Evolutionary conservation across 2,797 vertebrate species (phyloP), one percentile per base, ranked within the genome.

Genomic region (Glyptemys insculpta): DNA sequence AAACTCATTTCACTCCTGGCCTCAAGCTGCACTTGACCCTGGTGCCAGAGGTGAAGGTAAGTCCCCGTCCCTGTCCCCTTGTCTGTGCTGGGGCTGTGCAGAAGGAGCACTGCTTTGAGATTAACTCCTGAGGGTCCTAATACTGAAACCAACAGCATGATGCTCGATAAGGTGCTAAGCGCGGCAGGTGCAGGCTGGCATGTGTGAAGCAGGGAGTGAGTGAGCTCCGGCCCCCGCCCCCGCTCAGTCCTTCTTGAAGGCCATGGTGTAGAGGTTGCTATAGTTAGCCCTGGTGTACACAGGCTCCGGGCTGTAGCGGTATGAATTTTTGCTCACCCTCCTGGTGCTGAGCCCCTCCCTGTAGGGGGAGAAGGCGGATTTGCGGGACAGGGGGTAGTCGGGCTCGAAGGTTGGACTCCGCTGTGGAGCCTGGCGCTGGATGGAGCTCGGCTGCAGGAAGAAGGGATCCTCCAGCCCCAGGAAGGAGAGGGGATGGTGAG

Each of bases 191-290:
- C 23, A 5, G 68, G 86, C 37, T 54, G 59, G 65, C 29, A 37
- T 9, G 27, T n/a, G 37, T 19, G 37, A 49, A 65, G 19, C 83
- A 19, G 2, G 79, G 25, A 21, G 14, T 12, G 2, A n/a, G 54
- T 9, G 19, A 44, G 74, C 0, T 0, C 53, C 87, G 0, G 0
- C 56, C 56, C 76, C 8, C 8, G 16, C 2, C 29, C 27, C 31
- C 0, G 12, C 92, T 98, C 97, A 98, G 95, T 98, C 98, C 92
- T 98, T 98, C 96, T 98, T 98, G 92, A 86, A 72, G 62, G 85
- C 34, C 3, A 94, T 90, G 16, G 53, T 59, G 86, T 98, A 96
- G 68, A 97, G 79, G 76, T 94, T 97, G 91, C 50, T 25, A 18
- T 97, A 97, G 87, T 98, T 97, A 27, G 97, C 83, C 9, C 97